Evolutionary conservation across 2,888 invertebrate species (phyloP), one percentile per base, ranked within the genome.

Genomic region (Drosophila conformis): DNA sequence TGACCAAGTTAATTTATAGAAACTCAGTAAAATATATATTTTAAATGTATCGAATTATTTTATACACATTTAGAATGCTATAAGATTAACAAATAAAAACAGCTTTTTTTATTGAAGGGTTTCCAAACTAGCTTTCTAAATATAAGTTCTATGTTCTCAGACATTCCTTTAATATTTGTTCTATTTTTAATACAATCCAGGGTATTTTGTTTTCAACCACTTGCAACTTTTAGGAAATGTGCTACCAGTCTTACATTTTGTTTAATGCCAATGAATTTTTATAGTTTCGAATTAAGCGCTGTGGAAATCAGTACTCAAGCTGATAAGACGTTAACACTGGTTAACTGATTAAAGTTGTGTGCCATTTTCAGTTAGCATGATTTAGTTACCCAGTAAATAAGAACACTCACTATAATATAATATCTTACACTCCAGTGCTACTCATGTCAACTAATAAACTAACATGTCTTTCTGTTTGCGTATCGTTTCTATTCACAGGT

Each of bases 401-500:
- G 46, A 29, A 29, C 2, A 51, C 6, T 21, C 29, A 40, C 15
- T 29, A n/a, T 21, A 15, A 46, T 57, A 57, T 15, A 7, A 11
- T 8, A 10, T 7, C 15, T 25, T 33, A 27, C 27, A 31, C 5
- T 21, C 31, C 36, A 49, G 21, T 7, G 2, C 64, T 48, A 46
- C 18, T 27, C n/a, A 38, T 46, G 38, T 73, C 54, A 58, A 53
- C 62, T 33, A 48, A 70, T 46, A 54, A 59, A 65, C 82, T 89
- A 85, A 89, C 85, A 65, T 75, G 71, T 63, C 53, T 72, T 51
- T 77, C 54, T 73, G 42, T 81, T 74, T 80, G 59, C 66, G 46
- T 68, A 21, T 80, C 48, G 66, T 72, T 85, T 75, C 40, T 80
- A 74, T 88, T 80, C 74, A 68, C 91, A 93, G 93, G 93, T 93